These are phyloP conservation scores for Ciconia stormi DNA, from an alignment of 2,113 vertebrate species.

Conservation along the genomic window DNA sequence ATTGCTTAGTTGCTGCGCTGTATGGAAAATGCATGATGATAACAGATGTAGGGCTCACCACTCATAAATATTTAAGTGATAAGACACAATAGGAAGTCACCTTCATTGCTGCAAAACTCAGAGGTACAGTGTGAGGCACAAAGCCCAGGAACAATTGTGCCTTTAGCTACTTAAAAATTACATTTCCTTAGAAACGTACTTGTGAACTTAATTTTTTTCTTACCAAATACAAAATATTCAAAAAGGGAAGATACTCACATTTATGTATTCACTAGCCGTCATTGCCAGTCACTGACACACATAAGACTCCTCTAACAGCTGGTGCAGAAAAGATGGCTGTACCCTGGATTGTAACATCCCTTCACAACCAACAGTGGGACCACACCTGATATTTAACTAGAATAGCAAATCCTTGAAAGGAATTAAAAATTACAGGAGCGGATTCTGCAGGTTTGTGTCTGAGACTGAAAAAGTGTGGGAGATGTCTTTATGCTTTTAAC, in stretches of 20 bases:
- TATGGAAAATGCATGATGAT: constrained; percentile 11
- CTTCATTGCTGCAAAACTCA: background rate
- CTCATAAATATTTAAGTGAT: constrained; percentile 65
- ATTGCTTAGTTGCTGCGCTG: background rate
- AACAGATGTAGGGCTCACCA: constrained; percentile 28
- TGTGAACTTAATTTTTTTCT: background rate
- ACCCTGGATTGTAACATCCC: background rate
- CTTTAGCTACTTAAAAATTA: background rate
- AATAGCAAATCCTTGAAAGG: background rate
- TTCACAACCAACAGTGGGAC: background rate
- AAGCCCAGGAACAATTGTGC: background rate
- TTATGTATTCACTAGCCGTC: background rate
- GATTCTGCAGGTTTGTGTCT: background rate
- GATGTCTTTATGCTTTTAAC: background rate
- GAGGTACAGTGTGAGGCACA: background rate
- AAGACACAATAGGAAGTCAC: constrained; percentile 7
- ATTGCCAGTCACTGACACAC: background rate
- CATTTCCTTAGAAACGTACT: background rate
- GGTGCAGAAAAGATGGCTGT: background rate
- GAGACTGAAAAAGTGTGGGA: background rate
- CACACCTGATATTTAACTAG: background rate
- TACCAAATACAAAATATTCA: background rate
- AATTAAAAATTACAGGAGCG: background rate
- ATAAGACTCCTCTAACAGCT: background rate
- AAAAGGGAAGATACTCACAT: background rate